Evolutionary conservation across 2,888 invertebrate genomes (phyloP), one percentile per base, ranked within the genome.

Genomic region (Koerneria pararmatus): DNA sequence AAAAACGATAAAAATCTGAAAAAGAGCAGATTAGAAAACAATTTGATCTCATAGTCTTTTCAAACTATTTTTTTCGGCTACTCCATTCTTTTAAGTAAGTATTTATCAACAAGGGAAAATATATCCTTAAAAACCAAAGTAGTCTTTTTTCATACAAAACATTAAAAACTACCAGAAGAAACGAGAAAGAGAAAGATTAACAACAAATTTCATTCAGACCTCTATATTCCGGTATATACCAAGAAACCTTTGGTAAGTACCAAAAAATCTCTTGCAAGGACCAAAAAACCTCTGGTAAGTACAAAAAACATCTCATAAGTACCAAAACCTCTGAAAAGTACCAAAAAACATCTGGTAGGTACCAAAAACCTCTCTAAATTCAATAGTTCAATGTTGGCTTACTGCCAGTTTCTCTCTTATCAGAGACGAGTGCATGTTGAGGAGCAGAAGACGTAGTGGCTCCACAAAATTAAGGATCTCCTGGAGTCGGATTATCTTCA

Each of bases 381-480:
- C 41, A 8, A 8, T 8, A 8, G 11, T 41, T 11, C 41, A 41
- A 8, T 19, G 11, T 11, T 19, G 19, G 41, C 41, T 19, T 11
- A 8, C 41, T 19, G 11, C 11, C 19, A 41, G 11, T 19, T 41
- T 19, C 41, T 19, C 19, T 8, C 41, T 11, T 22, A 54, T 64
- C 87, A 70, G 84, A 84, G 22, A 90, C 84, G 66, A 88, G 86
- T 3, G 86, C 85, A 76, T 88, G 87, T 62, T 86, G 35, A 84
- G 83, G 3, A 91, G 82, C 0, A 88, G 86, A 31, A 88, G 87
- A 8, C 86, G 84, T 6, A 93, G 85, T 3, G 88, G 88, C 0
- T 89, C 88, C 0, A 93, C 86, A 65, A 89, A 83, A 68, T 91
- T 90, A 82, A 93, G 86, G 0, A 89, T 88, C 54, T 89, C 89